Base-by-base conservation (phyloP, 2,888 invertebrate genomes). In the Danaus chrysippus region DNA sequence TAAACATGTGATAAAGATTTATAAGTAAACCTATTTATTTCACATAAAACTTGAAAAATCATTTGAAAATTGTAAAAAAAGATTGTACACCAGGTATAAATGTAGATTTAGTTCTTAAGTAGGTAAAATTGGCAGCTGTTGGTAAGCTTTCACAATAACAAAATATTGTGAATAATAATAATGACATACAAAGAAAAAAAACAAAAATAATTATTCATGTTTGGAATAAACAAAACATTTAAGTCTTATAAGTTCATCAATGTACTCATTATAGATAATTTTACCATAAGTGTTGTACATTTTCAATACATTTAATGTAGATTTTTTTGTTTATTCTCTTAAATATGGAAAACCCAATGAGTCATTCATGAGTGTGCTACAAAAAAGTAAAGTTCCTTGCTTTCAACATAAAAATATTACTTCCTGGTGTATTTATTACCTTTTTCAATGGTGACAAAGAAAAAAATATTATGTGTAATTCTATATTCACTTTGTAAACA, bases 61-160 rank as follows among this genome's bases (percentile, higher is more conserved):
- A 34, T 34, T 34, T 1, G 23, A 8, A 34, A 34, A 34, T 34
- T 34, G 23, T 3, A 34, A 34, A 3, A 34, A 34, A 34, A 34
- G 23, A 8, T 3, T 23, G 2, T 23, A 3, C 3, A 23, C 1
- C 2, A 34, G 23, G 23, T 2, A 34, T 5, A 34, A 6, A 34
- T 34, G 6, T 34, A 34, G 2, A 34, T 34, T 5, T 34, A 34
- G 23, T 23, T 23, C 23, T 34, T 34, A 34, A 34, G 23, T 34
- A 34, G 23, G 23, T 34, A 34, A 34, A 6, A 34, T 34, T 34
- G 8, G 61, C 69, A 69, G 65, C 63, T 68, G 68, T 65, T 68
- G 68, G 69, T 66, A 70, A 63, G 63, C 57, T 52, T 59, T 68
- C 68, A 67, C 68, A 59, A 61, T 55, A 63, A 63, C 60, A 53